Base-by-base conservation (phyloP, 2,888 invertebrate species). In the Chrysina gloriosa region DNA sequence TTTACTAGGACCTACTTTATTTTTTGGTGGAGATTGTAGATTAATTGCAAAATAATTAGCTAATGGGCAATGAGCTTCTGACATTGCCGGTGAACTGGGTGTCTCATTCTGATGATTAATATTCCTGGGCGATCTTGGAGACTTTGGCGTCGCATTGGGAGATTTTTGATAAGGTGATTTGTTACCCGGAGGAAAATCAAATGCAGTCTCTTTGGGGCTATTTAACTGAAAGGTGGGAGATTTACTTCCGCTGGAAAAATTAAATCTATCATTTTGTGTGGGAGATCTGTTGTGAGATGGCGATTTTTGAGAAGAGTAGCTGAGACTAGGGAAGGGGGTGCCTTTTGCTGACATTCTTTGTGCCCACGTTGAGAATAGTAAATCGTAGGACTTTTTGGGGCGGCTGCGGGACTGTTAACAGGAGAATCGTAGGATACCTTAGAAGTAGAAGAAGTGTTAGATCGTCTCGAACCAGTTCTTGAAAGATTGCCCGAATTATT, bases 381-480 rank as follows among this genome's bases (percentile, higher is more conserved):
- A 19, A 76, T 63, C 1, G 78, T 76, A 6, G 82, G 81, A 70
- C 81, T 82, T 34, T 77, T 76, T 2, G 80, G 71, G 1, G 71
- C 70, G 5, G 74, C 73, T 19, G 71, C 66, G 4, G 77, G 74
- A 68, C 75, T 76, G 4, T 76, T 71, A 5, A 79, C 74, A 2
- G 81, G 79, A 3, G 82, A 79, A 1, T 81, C 81, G 69, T 78
- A 81, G 0, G 81, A 79, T 21, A 78, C 77, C 70, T 81, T 81
- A 16, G 80, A 79, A 7, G 68, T 70, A 7, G 72, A 67, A 9
- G 74, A 71, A 9, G 69, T 58, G 42, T 63, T 73, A 9, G 74
- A 74, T 68, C 75, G 74, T 63, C 77, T 74, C 2, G 79, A 76
- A 52, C 78, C 77, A 52, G 78, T 78, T 36, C 81, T 75, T 34